Conservation (phyloP, 2,113 vertebrate species). For the Naja naja region DNA sequence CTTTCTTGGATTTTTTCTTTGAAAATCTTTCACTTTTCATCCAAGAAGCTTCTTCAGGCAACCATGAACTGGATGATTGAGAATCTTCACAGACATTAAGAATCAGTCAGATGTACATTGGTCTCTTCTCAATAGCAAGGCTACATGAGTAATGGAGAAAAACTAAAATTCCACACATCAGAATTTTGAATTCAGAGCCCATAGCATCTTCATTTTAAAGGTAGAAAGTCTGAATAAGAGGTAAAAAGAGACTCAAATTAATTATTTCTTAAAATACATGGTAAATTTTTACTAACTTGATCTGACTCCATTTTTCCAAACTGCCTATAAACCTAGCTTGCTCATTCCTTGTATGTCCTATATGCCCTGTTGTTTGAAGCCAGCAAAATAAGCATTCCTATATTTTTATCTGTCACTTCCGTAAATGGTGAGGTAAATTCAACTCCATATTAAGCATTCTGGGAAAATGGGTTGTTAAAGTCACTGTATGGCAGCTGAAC, state of each 20-base stretch:
- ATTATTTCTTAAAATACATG: background rate
- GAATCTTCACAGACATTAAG: background rate
- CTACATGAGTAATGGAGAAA: background rate
- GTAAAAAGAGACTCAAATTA: background rate
- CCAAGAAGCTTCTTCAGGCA: background rate
- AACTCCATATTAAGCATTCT: background rate
- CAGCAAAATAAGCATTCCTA: background rate
- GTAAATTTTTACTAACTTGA: background rate
- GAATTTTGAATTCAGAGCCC: background rate
- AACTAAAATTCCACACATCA: background rate
- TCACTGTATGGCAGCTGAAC: too few relatives aligned
- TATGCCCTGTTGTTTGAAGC: background rate
- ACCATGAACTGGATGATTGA: background rate
- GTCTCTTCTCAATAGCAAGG: background rate
- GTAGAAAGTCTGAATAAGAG: background rate
- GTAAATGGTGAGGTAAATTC: background rate
- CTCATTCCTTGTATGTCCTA: background rate
- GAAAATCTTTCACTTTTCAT: background rate
- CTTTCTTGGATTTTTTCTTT: background rate
- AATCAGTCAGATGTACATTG: background rate
- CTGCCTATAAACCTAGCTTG: background rate
- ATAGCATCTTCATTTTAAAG: background rate
- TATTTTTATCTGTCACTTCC: background rate
- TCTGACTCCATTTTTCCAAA: background rate
- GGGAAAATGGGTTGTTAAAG: background rate